Base-by-base conservation (phyloP, 2,113 vertebrate genomes). In the Plestiodon gilberti region DNA sequence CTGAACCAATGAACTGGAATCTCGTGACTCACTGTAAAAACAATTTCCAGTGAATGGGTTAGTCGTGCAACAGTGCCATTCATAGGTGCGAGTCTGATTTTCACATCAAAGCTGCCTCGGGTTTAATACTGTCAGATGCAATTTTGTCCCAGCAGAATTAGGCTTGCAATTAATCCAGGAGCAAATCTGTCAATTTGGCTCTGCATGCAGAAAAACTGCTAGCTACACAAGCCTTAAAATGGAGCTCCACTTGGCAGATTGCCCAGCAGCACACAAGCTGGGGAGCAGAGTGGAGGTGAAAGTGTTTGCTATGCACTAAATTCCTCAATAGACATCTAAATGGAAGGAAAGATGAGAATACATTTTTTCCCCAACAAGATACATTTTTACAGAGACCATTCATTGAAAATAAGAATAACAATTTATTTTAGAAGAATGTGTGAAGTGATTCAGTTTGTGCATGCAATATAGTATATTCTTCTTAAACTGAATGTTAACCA, bases 61-160 rank as follows among this genome's bases (percentile, higher is more conserved):
- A 81, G 73, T 88, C 90, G 90, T 83, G 28, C 65, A 77, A 89
- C 65, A 90, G 90, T 89, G 52, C 90, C 87, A 94, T 95, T 95
- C 91, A 95, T 90, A 89, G 90, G 85, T 8, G 88, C 2, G 57
- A 89, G 85, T 82, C 89, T 91, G 90, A 87, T 94, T 91, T 25
- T 92, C 90, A 93, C 91, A 94, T 95, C 94, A 95, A 94, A 95
- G 94, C 89, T 93, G 88, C 71, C 91, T 90, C 81, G 89, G 92
- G 92, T 93, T 95, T 95, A 94, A 89, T 91, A 93, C 76, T 95
- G 94, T 93, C 94, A 94, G 88, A 95, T 93, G 89, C 90, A 92
- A 95, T 95, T 92, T 90, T 93, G 93, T 94, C 92, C 89, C 82
- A 87, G 89, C 91, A 94, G 92, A 94, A 92, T 94, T 83, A 94